phyloP scores from a whole-genome alignment of 2,797 vertebrate species.

The Brachyalestes nurse region DNA sequence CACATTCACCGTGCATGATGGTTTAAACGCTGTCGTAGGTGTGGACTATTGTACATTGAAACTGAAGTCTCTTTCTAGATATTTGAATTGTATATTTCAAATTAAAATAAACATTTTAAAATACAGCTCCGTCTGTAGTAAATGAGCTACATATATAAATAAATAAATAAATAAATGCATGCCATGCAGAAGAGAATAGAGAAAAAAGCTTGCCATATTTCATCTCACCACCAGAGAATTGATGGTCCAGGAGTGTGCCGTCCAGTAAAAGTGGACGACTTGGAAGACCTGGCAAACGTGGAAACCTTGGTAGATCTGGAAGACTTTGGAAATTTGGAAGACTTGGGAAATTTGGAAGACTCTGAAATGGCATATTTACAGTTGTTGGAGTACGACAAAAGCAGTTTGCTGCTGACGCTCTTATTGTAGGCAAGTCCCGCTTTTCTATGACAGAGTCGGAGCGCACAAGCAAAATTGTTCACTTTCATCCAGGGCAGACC shows the following conservation, averaged over 20 bases:
- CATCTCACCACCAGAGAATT: conserved; percentile 30
- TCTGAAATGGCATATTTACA: conserved; percentile 45
- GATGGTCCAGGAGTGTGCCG: conserved; percentile 50
- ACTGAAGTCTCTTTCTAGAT: not conserved
- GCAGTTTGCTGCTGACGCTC: not conserved
- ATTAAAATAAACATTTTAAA: not conserved
- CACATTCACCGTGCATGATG: too few species aligned
- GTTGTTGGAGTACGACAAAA: not conserved
- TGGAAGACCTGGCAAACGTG: conserved; percentile 20
- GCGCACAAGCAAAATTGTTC: not conserved
- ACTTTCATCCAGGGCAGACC: not conserved
- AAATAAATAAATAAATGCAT: not conserved
- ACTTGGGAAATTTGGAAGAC: conserved; percentile 24
- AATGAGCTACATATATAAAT: not conserved
- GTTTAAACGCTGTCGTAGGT: too few species aligned
- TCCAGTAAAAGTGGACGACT: conserved; percentile 46
- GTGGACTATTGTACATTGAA: not conserved
- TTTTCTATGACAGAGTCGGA: not conserved
- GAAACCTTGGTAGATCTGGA: not conserved
- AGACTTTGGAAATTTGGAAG: not conserved
- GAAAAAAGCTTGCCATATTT: not conserved
- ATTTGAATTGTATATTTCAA: not conserved
- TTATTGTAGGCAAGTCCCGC: not conserved
- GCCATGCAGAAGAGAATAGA: not conserved
- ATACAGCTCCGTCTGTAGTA: not conserved